Evolutionary conservation across 1,140 invertebrate genomes (phyloP), one percentile per base, ranked within the genome.

Genomic region (Drosophila paulistorum): DNA sequence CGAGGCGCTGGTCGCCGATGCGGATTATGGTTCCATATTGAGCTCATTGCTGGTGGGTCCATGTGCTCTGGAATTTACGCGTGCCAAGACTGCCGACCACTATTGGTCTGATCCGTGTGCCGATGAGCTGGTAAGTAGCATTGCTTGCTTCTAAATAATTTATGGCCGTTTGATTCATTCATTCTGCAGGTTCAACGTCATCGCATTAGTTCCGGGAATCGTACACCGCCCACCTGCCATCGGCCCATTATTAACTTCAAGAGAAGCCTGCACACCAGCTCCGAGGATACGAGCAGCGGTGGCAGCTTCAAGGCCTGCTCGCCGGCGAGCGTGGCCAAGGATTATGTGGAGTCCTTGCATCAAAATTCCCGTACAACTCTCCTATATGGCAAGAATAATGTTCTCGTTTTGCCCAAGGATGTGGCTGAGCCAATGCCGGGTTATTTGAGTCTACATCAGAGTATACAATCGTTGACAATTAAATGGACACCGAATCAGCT

Each of bases 361-460:
- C 98, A 99, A 90, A 99, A 98, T 91, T 96, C 95, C 14, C 94
- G 96, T 74, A 96, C 96, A 1, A 96, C 97, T 0, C 93, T 99
- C n/a, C 93, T 99, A 1, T 99, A 98, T 92, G 98, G 98, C 14
- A 99, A 99, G 93, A 99, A 99, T 92, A 99, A 99, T 92, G 98
- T 99, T 6, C 91, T 95, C 20, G 97, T 98, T 7, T 95, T 97
- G 83, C 96, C 97, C 95, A 96, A 96, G 92, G 96, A 97, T 74
- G 94, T 95, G 48, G 93, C 93, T 7, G 96, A 97, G 82, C 94
- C 95, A 0, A 96, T 98, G 94, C 96, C 97, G 0, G 98, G 98
- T 3, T 99, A 99, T 91, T 93, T 99, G 57, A 98, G 97, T 55
- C 93, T 99, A 0, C 98, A 99, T 93, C 97, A 98, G 92, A 96